Base-by-base conservation (phyloP, 2,888 invertebrate genomes). In the Ferrisia virgata region DNA sequence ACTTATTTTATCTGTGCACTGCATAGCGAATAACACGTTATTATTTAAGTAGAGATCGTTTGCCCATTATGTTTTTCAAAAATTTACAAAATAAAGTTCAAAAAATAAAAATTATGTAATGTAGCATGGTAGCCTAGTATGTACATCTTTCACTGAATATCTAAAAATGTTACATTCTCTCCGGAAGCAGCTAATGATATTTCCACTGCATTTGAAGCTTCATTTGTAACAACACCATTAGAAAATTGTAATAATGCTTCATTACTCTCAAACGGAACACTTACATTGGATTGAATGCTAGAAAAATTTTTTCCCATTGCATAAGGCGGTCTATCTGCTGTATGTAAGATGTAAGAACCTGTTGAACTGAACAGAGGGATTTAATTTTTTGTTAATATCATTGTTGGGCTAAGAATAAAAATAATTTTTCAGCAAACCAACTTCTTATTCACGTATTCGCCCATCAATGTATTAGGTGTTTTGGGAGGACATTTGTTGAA, bases 321-420 rank as follows among this genome's bases (percentile, higher is more conserved):
- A 47, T 76, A 86, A 9, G 86, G 86, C 4, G 79, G 11, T 25
- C 36, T 31, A 1, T 53, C 82, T 22, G 85, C 85, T 13, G 87
- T 87, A 58, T 85, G 85, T 6, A 86, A 82, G 3, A 86, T 84
- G 40, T 85, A 86, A 15, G 86, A 85, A 40, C 87, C 87, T 53
- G 85, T 79, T 18, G 85, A 53, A 22, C 87, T 87, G 85, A n/a
- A 86, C 86, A 84, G 81, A n/a, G n/a, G n/a, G n/a, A n/a, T n/a
- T n/a, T n/a, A n/a, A n/a, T n/a, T n/a, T n/a, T n/a, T n/a, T n/a
- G n/a, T n/a, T n/a, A 22, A 18, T 47, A 31, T 33, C 53, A 33
- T 69, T 22, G 33, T 39, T 36, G n/a, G 6, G 22, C 13, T 25
- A 76, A n/a, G 18, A 53, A 64, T 18, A 36, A 58, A 80, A 22